These are phyloP conservation scores for Anguilla marmorata DNA, from an alignment of 2,797 vertebrate species.

Conservation along the genomic window DNA sequence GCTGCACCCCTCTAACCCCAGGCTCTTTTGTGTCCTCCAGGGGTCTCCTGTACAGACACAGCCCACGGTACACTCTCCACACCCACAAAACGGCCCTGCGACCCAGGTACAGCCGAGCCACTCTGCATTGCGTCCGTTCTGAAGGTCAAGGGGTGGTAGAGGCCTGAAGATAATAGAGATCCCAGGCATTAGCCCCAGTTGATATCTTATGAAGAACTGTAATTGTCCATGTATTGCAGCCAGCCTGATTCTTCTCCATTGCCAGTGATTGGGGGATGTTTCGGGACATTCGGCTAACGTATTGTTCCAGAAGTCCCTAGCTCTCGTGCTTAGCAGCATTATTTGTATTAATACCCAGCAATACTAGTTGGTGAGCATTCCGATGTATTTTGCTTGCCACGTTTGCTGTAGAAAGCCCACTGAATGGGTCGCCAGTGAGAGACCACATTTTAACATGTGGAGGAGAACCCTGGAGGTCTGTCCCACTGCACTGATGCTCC, in stretches of 20 bases:
- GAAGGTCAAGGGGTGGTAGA: background rate
- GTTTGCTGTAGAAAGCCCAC: background rate
- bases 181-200: background rate
- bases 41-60: conserved; percentile 84
- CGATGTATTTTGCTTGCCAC: background rate
- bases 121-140: background rate
- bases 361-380: background rate
- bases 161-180: background rate
- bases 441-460: background rate
- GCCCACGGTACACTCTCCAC: conserved; percentile 85
- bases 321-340: background rate
- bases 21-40: conserved; percentile 57
- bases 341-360: background rate
- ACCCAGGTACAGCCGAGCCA: conserved; percentile 74
- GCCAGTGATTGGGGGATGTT: background rate
- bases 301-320: background rate
- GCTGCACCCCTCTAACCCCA: background rate
- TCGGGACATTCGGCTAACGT: background rate
- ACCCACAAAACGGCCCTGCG: conserved; percentile 88
- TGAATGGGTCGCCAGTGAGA: background rate
- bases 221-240: background rate
- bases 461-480: background rate
- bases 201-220: background rate
- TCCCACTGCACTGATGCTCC: background rate
- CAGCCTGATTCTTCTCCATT: background rate